These are phyloP conservation scores for Poecilia velifera DNA, from an alignment of 2,797 vertebrate species.

Conservation along the genomic window DNA sequence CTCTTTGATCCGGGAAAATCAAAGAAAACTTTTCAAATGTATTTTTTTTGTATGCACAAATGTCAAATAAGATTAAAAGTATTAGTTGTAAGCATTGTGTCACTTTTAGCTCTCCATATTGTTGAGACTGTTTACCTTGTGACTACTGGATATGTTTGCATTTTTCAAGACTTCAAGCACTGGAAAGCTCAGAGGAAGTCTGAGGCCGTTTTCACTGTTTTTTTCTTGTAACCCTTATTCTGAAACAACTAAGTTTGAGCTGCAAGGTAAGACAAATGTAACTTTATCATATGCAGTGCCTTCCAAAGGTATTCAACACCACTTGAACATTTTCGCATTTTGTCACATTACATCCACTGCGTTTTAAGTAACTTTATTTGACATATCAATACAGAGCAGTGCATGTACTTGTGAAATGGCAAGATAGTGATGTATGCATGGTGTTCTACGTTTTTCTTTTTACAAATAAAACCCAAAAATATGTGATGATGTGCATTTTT, in stretches of 20 bases:
- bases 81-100: not conserved
- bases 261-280: not conserved
- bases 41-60: not conserved
- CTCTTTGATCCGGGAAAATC: not conserved
- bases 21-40: not conserved
- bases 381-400: not conserved
- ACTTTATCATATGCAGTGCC: not conserved
- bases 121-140: not conserved
- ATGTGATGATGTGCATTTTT: not conserved
- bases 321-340: not conserved
- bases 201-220: not conserved
- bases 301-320: not conserved
- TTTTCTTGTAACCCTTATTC: not conserved
- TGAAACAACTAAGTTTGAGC: not conserved
- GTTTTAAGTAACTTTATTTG: not conserved
- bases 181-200: not conserved
- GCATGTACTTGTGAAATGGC: not conserved
- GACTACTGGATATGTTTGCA: not conserved
- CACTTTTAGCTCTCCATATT: too few species aligned
- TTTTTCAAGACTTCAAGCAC: not conserved
- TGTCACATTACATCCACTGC: not conserved
- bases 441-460: not conserved
- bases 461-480: not conserved
- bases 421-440: not conserved
- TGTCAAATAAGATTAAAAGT: not conserved